Evolutionary conservation across 1,140 invertebrate genomes (phyloP), one percentile per base, ranked within the genome.

Genomic region (Maconellicoccus hirsutus): DNA sequence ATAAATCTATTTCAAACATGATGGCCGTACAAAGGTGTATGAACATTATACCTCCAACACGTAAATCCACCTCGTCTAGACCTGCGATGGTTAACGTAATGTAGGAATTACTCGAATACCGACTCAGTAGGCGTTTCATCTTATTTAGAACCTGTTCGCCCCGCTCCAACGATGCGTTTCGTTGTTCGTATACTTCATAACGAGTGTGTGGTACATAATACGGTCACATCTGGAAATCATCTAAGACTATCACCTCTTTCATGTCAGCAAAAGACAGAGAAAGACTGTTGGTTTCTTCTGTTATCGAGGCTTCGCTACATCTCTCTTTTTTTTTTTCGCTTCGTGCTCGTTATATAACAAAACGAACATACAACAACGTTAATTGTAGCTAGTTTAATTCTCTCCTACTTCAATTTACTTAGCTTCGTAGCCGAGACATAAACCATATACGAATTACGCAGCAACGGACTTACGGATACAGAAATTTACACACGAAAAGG

Each of bases 211-310:
- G 16, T 19, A 22, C 4, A 16, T 19, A 59, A 22, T 66, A 26
- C 61, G 61, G 61, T 66, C 61, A 66, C 61, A 66, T 66, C 61
- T 66, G 61, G 61, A 66, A 66, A 66, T 66, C 61, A 66, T 66
- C 61, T 66, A 23, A 25, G 22, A 66, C 61, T 66, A 66, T 66
- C 25, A 66, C 19, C 61, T 66, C 61, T 66, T 25, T 23, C 61
- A 66, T 66, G 61, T 52, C 42, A 26, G 61, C 61, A 19, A 4
- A 66, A 66, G 25, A 26, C 10, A 66, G 7, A 25, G 22, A 66
- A 66, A 22, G 25, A 52, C 42, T 6, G 12, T 52, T 14, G 42
- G 12, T 52, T 52, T 66, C 61, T 66, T 66, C 19, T 66, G 61
- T 52, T 52, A 16, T 52, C 42, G 42, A 16, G 6, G 2, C 42